Base-by-base conservation (phyloP, 2,888 invertebrate species). In the Hyposoter didymator region DNA sequence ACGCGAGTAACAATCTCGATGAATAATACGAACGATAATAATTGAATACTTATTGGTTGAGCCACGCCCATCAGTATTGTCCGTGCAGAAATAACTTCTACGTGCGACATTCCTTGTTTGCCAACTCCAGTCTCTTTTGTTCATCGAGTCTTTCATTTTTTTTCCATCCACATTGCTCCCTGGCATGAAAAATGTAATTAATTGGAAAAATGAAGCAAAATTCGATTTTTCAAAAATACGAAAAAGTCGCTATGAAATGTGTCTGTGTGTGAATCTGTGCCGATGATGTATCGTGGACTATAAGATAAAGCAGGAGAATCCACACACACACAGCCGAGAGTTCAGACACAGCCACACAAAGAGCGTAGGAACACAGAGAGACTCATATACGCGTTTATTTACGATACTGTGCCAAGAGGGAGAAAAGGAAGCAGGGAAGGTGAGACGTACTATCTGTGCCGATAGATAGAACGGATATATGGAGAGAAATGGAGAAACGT, bases 1-100 rank as follows among this genome's bases (percentile, higher is more conserved):
- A 8, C 73, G 49, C 84, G 84, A 84, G 79, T 35, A 22, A 43
- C 83, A 80, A n/a, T 67, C 84, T 87, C 84, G 82, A 88, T 73
- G 88, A 88, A 89, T 88, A 89, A 89, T 88, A 88, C 87, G 85
- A 78, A 83, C 81, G 81, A 84, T 74, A 87, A 89, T 88, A 86
- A 87, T 89, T 89, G 78, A 82, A 74, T 81, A 39, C 39, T 39
- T 39, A 62, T 78, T 81, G 81, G 72, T 80, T 79, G 78, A 67
- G 90, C 91, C 92, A 92, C 92, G 90, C 91, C 92, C 92, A 28
- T 28, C 28, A 89, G 89, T 14, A 59, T 59, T 28, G 14, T 59
- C 28, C 28, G 5, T 28, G 28, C 59, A 59, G 28, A 59, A 22
- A 59, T 59, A 90, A 88, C 87, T 86, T 39, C 1, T 87, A 82